Base-by-base conservation (phyloP, 2,113 vertebrate genomes). In the Motacilla alba region DNA sequence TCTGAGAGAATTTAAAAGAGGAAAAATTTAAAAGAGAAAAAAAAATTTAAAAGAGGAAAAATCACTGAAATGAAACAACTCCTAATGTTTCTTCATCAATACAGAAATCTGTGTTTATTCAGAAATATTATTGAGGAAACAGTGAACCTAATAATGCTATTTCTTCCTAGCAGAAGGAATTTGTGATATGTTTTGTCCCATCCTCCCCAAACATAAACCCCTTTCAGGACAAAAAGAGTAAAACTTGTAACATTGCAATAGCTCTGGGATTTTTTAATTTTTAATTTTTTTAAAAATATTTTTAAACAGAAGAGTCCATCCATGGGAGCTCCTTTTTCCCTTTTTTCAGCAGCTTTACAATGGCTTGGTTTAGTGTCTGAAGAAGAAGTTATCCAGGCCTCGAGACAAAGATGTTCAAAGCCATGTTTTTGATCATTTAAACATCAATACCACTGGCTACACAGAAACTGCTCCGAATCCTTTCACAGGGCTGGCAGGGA, bases 341-440 rank as follows among this genome's bases (percentile, higher is more conserved):
- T 86, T 66, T 37, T 44, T 72, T 39, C 66, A 68, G 35, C 47
- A 72, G 39, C 60, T 92, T n/a, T 30, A 50, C 47, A 79, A 75
- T 55, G 58, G 22, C 33, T 83, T 76, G 12, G 30, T 69, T 93
- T 83, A 0, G 1, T 64, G 80, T 89, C 41, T 47, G 15, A 64
- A 47, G 49, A 47, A 79, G 67, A 72, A 86, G 83, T 89, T 87
- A 73, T 30, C 43, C 63, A 73, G 39, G 35, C 80, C 53, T 89
- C 6, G 9, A 94, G 83, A 94, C 33, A 80, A 86, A 80, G 62
- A 7, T 27, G 50, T 74, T 96, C 87, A 83, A 85, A 91, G 87
- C 22, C 7, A 6, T 37, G 27, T 4, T 91, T 95, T 83, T 94
- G 77, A 91, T 89, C 84, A 83, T 91, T 94, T 91, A 83, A 94